Percentiles rank a stretch among this genome's conserved stretches.
These are phyloP conservation scores for Columba livia DNA, from an alignment of 2,113 vertebrate genomes.

Conservation along the genomic window DNA sequence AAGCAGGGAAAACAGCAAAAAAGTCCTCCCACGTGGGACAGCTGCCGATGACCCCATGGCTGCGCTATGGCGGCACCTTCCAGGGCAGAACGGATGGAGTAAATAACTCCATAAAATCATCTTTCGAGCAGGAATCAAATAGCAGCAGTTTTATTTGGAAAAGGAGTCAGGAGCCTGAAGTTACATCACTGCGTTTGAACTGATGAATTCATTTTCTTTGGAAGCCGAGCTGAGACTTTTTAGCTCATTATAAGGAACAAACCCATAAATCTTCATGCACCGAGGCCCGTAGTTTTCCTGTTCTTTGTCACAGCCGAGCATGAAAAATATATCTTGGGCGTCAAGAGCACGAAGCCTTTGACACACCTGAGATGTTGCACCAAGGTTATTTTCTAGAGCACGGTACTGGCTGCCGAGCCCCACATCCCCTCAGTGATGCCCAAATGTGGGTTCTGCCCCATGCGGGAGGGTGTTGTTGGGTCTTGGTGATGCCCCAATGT, in stretches of 20 bases:
- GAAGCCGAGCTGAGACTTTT: conserved; percentile 38
- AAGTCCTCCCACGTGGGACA: rapidly evolving
- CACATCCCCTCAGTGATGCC: background rate
- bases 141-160: conserved; percentile 62
- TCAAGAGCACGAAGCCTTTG: background rate
- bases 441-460: background rate
- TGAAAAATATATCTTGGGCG: background rate
- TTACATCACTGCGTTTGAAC: conserved; percentile 46
- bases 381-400: background rate
- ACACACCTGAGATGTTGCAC: background rate
- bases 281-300: background rate
- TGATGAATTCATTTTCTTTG: conserved; percentile 60
- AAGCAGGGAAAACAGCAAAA: background rate
- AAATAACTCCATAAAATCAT: conserved; percentile 35
- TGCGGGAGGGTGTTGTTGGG: background rate
- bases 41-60: background rate
- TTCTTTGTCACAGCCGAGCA: conserved; percentile 23
- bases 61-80: background rate
- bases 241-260: conserved; percentile 40
- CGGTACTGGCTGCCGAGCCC: background rate
- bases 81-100: background rate
- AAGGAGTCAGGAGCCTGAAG: conserved; percentile 44
- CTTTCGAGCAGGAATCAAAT: background rate
- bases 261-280: conserved; percentile 19
- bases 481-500: background rate